Evolutionary conservation across 37 sponge, comb jelly and placozoan species (phyloP), one percentile per base, ranked within the genome.

Genomic region (Petrosia ficiformis): DNA sequence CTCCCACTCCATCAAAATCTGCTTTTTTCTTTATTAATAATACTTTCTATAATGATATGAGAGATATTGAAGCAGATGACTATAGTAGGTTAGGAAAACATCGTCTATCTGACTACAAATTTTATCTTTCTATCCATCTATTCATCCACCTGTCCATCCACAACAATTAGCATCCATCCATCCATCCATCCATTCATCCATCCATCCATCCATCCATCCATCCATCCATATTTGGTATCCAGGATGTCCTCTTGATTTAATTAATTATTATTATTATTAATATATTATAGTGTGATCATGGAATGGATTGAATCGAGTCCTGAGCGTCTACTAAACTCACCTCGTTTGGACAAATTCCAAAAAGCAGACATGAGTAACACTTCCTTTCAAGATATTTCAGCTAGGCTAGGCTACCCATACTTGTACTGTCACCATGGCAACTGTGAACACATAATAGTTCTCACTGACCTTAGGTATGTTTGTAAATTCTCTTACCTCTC

Each of bases 321-420:
- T n/a, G 30, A 60, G 21, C 57, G 84, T 44, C 72, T 42, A 0
- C 28, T 22, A 3, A 8, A 56, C 26, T 76, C 70, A 28, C 65
- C 77, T 29, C 64, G 73, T 3, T 78, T 85, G 33, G 75, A 75
- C 38, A 35, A 56, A 21, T 80, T 79, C 39, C 5, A 38, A 0
- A 10, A 74, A 11, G 77, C 44, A 2, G 57, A 67, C 67, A 89
- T 93, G 94, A 65, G 59, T 5, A 41, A 26, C 2, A 73, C 73
- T 2, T 72, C 36, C 30, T 91, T 95, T 57, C 77, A 68, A 21
- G 80, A 95, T 3, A 78, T 95, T 34, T 57, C 24, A 1, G 22
- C 92, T 33, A 65, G 87, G 65, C 73, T 92, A n/a, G 96, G 96
- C n/a, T 95, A 80, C 35, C 96, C 96, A 33, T 95, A 95, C 73